phyloP scores from a whole-genome alignment of 2,888 invertebrate genomes.

The Chalcis sispes region DNA sequence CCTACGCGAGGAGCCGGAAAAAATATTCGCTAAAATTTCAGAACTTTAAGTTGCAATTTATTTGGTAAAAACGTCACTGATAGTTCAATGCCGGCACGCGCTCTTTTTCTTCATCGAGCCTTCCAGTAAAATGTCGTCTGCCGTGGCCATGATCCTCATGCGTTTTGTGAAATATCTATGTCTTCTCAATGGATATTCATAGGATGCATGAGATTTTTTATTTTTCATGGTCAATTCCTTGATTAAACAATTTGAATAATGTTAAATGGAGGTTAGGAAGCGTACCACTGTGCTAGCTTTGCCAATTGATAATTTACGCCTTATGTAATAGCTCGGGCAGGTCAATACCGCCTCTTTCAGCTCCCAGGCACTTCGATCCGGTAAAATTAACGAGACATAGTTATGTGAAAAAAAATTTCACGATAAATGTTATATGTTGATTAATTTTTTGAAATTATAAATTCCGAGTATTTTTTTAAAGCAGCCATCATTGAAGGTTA shows the following conservation, averaged over 20 bases:
- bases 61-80: no score
- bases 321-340: constrained; percentile 72
- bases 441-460: no score
- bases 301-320: constrained; percentile 57
- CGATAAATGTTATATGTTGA: no score
- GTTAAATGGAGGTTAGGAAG: constrained; percentile 26
- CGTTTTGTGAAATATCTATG: not conserved
- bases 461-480: not conserved
- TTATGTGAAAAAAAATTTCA: no score
- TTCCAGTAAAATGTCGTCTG: constrained; percentile 67
- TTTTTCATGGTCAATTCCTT: not conserved
- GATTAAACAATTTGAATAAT: no score
- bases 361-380: constrained; percentile 27
- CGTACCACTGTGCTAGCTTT: constrained; percentile 12
- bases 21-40: no score
- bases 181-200: no score
- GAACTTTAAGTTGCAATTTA: no score
- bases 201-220: not conserved
- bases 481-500: not conserved
- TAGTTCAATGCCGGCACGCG: constrained; percentile 64
- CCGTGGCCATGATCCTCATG: constrained; percentile 50
- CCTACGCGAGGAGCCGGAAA: no score
- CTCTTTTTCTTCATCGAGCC: no score
- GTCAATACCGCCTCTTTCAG: constrained; percentile 69
- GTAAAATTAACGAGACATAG: constrained; percentile 21